These are phyloP conservation scores for Phalacrocorax pelagicus DNA, from an alignment of 2,113 vertebrate genomes.

Conservation along the genomic window DNA sequence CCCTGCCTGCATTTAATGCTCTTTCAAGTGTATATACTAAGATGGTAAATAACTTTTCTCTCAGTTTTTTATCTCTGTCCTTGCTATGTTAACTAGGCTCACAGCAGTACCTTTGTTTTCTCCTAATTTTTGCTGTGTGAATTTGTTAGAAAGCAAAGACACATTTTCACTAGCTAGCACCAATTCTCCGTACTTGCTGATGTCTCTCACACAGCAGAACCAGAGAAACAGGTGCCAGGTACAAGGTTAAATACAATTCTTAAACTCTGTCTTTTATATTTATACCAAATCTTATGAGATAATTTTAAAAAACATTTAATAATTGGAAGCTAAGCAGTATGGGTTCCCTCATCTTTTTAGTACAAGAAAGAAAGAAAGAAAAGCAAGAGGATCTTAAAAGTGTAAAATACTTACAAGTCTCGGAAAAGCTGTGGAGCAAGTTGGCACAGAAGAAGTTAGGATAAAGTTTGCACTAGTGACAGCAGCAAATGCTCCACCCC, in stretches of 20 bases:
- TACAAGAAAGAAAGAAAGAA: not conserved
- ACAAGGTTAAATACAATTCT: not conserved
- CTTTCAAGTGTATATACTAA: not conserved
- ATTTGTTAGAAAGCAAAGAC: not conserved
- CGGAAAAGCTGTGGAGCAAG: not conserved
- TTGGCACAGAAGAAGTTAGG: not conserved
- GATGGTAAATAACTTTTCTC: not conserved
- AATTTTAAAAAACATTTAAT: not conserved
- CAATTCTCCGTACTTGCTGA: not conserved
- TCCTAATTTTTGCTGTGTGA: not conserved
- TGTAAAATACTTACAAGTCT: slow-evolving; percentile 52
- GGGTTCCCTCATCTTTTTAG: not conserved
- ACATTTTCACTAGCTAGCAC: not conserved
- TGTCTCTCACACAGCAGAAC: not conserved
- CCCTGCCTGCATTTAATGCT: not conserved
- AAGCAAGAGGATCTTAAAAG: not conserved
- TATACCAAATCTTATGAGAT: not conserved
- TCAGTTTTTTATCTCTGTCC: not conserved
- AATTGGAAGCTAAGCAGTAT: not conserved
- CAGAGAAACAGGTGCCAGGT: not conserved
- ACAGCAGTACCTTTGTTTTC: not conserved
- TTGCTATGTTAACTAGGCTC: not conserved
- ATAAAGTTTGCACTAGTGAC: not conserved
- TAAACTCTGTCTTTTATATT: not conserved
- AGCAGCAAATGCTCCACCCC: slow-evolving; percentile 14